A percentile compares a stretch with the other conserved stretches of the same genome.
Conservation (phyloP, 1,140 invertebrate genomes). For the Lordiphosa mommai region DNA sequence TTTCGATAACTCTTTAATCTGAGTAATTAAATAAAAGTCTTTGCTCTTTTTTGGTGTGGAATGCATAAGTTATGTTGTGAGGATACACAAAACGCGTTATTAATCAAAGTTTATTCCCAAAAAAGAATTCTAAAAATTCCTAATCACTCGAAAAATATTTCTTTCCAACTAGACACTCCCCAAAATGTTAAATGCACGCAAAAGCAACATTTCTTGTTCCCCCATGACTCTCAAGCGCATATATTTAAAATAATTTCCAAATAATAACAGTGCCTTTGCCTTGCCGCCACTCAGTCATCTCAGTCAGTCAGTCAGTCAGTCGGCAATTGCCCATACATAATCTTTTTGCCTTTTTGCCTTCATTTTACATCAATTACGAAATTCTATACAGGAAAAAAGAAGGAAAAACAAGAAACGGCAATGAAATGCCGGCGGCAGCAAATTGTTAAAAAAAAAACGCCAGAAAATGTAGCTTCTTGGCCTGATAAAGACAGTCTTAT, state of each 20-base stretch:
- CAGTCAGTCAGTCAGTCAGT: neutral
- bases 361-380: constrained; percentile 39
- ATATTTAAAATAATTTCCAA: constrained; percentile 43
- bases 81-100: no score
- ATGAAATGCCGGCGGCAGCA: constrained; percentile 32
- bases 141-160: no score
- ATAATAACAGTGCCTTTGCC: constrained; percentile 33
- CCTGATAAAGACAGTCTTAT: constrained; percentile 20
- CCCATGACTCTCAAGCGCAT: constrained; percentile 20
- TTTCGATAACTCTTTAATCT: no score
- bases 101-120: no score
- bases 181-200: no score
- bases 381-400: constrained; percentile 27
- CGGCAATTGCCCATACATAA: constrained; percentile 6
- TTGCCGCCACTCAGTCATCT: neutral
- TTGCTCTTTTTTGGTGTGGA: no score
- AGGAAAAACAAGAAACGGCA: neutral
- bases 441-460: constrained; percentile 27
- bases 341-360: constrained; percentile 16
- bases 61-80: no score
- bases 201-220: neutral
- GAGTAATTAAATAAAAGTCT: no score
- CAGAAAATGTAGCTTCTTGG: constrained; percentile 14
- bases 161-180: no score
- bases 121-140: no score